Evolutionary conservation across 1,140 invertebrate genomes (phyloP).

Genomic region (Andrena cerasifolii): DNA sequence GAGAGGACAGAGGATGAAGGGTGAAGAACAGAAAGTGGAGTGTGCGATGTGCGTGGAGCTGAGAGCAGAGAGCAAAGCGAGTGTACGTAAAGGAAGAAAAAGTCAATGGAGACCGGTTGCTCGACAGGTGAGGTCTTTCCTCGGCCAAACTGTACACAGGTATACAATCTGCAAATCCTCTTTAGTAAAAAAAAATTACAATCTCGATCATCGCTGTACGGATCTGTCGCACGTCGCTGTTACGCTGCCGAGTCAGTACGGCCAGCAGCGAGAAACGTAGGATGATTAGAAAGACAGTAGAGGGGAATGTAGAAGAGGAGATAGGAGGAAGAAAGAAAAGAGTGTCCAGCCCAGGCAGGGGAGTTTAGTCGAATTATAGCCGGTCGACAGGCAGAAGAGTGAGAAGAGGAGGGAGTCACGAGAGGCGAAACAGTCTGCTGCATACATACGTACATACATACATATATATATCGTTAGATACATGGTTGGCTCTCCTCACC

Average conservation of each 20-base stretch:
- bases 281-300: neutral
- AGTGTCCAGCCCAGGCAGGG: neutral
- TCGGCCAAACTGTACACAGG: constrained; percentile 76
- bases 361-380: constrained; percentile 16
- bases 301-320: neutral
- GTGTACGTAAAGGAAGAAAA: constrained; percentile 79
- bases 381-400: constrained; percentile 30
- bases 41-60: neutral
- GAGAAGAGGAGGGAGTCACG: constrained; percentile 41
- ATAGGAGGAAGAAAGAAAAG: constrained; percentile 6
- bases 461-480: constrained; percentile 76
- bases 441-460: too few relatives aligned
- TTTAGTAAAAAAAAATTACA: constrained; percentile 75
- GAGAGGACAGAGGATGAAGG: neutral
- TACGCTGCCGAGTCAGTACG: too few relatives aligned
- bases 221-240: constrained; percentile 15
- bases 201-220: constrained; percentile 51
- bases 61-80: constrained; percentile 54
- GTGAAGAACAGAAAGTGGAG: constrained; percentile 17
- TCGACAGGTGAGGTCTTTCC: constrained; percentile 81
- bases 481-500: constrained; percentile 73
- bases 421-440: constrained; percentile 60
- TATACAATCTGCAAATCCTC: constrained; percentile 80
- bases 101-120: constrained; percentile 80
- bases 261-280: neutral